A percentile compares a stretch with the other conserved stretches of the same genome.
phyloP scores from a whole-genome alignment of 2,888 invertebrate genomes.

The Lumbricus terrestris region DNA sequence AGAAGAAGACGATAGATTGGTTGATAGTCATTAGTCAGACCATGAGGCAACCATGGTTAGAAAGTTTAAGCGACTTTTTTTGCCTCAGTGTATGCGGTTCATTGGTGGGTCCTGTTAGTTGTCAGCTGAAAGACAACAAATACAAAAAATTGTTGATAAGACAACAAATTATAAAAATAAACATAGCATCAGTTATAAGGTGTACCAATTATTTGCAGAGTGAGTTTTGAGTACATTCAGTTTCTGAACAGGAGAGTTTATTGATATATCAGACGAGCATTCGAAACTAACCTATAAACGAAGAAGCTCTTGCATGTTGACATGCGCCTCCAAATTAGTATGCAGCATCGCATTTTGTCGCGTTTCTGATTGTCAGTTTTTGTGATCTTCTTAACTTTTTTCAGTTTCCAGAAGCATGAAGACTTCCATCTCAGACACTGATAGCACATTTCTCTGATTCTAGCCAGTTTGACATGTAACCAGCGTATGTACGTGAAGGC shows the following conservation, averaged over 20 bases:
- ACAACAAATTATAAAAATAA: no score
- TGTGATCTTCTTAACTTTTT: not conserved
- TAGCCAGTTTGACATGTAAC: not conserved
- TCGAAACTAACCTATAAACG: no score
- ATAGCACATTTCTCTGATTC: conserved; percentile 6
- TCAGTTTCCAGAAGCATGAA: not conserved
- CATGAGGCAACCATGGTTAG: no score
- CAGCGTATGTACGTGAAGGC: not conserved
- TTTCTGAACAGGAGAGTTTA: not conserved
- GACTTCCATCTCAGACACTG: not conserved
- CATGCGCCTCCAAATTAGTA: not conserved
- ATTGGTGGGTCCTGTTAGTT: no score
- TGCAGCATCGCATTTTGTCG: not conserved
- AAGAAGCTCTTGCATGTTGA: not conserved
- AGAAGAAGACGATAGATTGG: no score
- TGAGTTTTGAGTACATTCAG: not conserved
- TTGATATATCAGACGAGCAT: not conserved
- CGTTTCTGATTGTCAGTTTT: not conserved
- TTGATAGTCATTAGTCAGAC: no score
- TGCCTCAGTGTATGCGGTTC: no score
- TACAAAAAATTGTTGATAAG: no score
- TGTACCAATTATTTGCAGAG: no score
- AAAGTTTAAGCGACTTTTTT: no score
- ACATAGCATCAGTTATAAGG: no score
- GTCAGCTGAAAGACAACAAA: no score